A percentile compares a stretch with the other conserved stretches of the same genome.
Evolutionary conservation across 37 sponge, comb jelly and placozoan genomes (phyloP).

Genomic region (Agelas oroides): DNA sequence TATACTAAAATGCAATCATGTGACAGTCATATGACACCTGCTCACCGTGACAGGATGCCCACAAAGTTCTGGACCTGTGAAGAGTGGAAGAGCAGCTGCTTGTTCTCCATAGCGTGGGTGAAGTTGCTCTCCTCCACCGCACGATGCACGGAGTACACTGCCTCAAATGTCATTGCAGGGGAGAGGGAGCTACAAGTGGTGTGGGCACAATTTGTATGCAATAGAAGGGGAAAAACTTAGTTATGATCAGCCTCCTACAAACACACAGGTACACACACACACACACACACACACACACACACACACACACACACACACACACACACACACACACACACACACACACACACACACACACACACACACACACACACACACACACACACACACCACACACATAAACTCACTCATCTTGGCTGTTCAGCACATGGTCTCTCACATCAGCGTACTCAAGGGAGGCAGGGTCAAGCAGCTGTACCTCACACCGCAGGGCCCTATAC

Average conservation of each 20-base stretch:
- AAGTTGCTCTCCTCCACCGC: constrained; percentile 83
- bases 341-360: too few relatives aligned
- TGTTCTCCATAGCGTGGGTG: constrained; percentile 79
- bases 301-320: too few relatives aligned
- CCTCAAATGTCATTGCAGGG: constrained; percentile 25
- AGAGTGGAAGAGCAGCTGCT: constrained; percentile 87
- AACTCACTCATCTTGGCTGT: constrained; percentile 63
- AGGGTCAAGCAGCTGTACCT: constrained; percentile 63
- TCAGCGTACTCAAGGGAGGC: constrained; percentile 65
- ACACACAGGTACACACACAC: too few relatives aligned
- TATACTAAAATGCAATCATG: too few relatives aligned
- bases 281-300: too few relatives aligned
- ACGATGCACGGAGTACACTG: constrained; percentile 65
- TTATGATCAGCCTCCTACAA: too few relatives aligned
- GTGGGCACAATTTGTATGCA: neutral
- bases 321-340: constrained; percentile 23
- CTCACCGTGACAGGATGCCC: constrained; percentile 90
- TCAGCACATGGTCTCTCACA: constrained; percentile 63
- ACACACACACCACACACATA: too few relatives aligned
- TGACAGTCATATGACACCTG: too few relatives aligned
- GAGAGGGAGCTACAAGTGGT: constrained; percentile 35
- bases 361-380: too few relatives aligned
- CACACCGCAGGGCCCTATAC: constrained; percentile 86
- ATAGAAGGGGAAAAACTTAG: too few relatives aligned
- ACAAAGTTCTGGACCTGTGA: constrained; percentile 87